Conservation (phyloP, 2,113 vertebrate species). For the Chaetorhynchus papuensis region DNA sequence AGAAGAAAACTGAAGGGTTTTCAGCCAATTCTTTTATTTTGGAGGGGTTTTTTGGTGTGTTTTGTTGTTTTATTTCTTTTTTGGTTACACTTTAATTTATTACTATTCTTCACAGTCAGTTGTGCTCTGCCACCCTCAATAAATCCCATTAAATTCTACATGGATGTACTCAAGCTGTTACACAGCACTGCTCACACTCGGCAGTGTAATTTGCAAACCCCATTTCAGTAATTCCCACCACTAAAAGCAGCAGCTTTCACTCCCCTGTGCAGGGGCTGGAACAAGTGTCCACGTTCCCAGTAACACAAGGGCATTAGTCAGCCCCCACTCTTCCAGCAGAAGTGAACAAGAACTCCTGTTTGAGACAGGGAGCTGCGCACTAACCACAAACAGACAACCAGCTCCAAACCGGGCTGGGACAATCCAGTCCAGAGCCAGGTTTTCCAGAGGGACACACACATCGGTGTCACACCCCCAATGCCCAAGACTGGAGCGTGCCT, state of each 20-base stretch:
- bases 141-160: background rate
- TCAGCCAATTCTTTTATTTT: background rate
- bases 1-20: background rate
- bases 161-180: background rate
- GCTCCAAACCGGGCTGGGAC: background rate
- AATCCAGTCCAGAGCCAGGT: background rate
- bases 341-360: background rate
- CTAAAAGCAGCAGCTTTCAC: background rate
- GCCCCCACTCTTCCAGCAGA: background rate
- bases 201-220: background rate
- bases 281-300: background rate
- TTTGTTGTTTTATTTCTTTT: background rate
- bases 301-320: background rate
- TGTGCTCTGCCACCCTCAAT: background rate
- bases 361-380: background rate
- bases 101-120: background rate
- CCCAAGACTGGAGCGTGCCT: fast-evolving
- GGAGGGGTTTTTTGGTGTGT: background rate
- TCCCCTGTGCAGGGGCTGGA: background rate
- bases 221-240: background rate
- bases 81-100: background rate
- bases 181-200: background rate
- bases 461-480: background rate
- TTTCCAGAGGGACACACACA: background rate
- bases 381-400: background rate